Conservation (phyloP, 2,888 invertebrate species). For the Conus canariensis region DNA sequence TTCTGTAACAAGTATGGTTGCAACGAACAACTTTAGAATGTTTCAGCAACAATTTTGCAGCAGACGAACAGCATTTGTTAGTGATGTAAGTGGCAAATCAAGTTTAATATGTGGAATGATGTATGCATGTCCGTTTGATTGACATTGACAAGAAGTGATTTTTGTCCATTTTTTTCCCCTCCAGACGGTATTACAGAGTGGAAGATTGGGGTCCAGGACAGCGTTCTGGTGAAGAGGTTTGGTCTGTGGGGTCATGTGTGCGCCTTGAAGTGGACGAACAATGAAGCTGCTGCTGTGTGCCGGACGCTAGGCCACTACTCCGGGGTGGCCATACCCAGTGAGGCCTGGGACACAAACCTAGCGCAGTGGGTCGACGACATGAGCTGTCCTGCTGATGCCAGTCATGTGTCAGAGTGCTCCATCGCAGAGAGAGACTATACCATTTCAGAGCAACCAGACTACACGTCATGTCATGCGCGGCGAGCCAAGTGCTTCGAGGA, state of each 20-base stretch:
- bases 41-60: too few relatives aligned
- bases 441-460: neutral
- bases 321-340: neutral
- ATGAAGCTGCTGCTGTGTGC: constrained; percentile 24
- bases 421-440: neutral
- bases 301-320: neutral
- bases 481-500: neutral
- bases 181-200: neutral
- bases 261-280: neutral
- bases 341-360: neutral
- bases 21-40: too few relatives aligned
- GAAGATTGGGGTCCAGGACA: neutral
- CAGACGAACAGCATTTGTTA: too few relatives aligned
- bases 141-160: too few relatives aligned
- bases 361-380: constrained; percentile 3
- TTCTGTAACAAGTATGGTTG: too few relatives aligned
- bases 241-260: constrained; percentile 34
- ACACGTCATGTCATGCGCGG: neutral
- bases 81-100: too few relatives aligned
- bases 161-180: neutral
- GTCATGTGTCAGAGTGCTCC: neutral
- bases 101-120: too few relatives aligned
- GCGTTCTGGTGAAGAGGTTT: constrained; percentile 8
- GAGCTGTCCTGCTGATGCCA: neutral
- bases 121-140: too few relatives aligned